These are phyloP conservation scores for Rhinogobius similis DNA, from an alignment of 2,113 vertebrate genomes.

Conservation along the genomic window DNA sequence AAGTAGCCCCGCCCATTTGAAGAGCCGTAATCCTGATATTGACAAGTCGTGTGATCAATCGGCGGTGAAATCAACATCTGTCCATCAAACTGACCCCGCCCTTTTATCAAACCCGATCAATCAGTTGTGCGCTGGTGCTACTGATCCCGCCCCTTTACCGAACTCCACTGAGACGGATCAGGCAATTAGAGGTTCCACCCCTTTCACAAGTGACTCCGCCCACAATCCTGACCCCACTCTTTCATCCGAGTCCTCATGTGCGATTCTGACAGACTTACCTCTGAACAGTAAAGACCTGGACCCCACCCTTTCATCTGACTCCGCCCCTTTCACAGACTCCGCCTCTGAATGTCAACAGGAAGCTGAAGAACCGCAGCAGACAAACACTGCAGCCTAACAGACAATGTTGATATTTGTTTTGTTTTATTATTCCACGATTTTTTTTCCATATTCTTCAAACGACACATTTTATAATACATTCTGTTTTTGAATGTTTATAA, in stretches of 20 bases:
- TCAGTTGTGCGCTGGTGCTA: background rate
- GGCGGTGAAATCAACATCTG: background rate
- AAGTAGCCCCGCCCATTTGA: background rate
- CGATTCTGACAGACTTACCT: background rate
- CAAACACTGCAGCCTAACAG: background rate
- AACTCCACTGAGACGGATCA: background rate
- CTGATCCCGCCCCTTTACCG: background rate
- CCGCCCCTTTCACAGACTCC: slow-evolving; percentile 1
- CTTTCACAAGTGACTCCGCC: slow-evolving; percentile 1
- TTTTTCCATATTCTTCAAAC: background rate
- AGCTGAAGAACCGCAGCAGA: background rate
- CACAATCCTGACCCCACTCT: background rate
- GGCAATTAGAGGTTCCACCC: background rate
- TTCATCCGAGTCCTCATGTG: background rate
- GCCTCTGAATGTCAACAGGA: background rate
- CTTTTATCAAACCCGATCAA: background rate
- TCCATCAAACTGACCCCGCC: background rate
- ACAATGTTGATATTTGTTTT: background rate
- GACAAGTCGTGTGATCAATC: background rate
- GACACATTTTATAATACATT: background rate
- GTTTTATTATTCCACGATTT: background rate
- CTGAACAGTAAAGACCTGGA: background rate
- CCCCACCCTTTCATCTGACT: background rate
- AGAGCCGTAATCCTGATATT: background rate
- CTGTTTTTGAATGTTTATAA: background rate